Percentiles rank a stretch among this genome's conserved stretches.
phyloP scores from a whole-genome alignment of 1,140 invertebrate species.

The Adoxophyes honmai region DNA sequence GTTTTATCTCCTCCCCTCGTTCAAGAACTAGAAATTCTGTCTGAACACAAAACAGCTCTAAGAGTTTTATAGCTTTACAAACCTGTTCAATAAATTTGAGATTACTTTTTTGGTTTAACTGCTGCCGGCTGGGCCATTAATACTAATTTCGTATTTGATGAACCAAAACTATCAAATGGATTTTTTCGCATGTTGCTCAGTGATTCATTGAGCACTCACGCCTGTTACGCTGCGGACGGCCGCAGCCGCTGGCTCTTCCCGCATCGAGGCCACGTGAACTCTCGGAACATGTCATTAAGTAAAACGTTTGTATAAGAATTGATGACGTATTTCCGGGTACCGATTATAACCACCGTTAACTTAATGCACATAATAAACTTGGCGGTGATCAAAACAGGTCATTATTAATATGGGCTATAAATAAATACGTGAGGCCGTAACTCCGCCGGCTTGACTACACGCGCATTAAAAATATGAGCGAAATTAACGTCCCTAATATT shows the following conservation, averaged over 20 bases:
- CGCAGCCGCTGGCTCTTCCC: background rate
- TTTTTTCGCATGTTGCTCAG: background rate
- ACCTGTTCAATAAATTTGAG: slow-evolving; percentile 9
- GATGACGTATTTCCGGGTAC: slow-evolving; percentile 8
- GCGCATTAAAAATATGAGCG: slow-evolving; percentile 15
- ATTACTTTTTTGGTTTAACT: background rate
- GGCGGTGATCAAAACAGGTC: slow-evolving; percentile 2
- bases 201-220: background rate
- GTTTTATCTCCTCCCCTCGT: background rate
- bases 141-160: slow-evolving; percentile 4
- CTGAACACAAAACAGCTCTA: background rate
- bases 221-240: background rate
- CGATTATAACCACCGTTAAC: slow-evolving; percentile 1
- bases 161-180: background rate
- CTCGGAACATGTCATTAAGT: slow-evolving; percentile 9
- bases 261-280: background rate
- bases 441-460: background rate
- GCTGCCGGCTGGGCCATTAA: slow-evolving; percentile 2
- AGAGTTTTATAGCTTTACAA: background rate
- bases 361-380: background rate
- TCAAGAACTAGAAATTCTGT: slow-evolving; percentile 7
- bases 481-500: slow-evolving; percentile 25
- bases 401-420: slow-evolving; percentile 1
- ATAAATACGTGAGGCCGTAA: background rate
- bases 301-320: background rate